Evolutionary conservation across 2,113 vertebrate species (phyloP).

Genomic region (Lepidothrix coronata): DNA sequence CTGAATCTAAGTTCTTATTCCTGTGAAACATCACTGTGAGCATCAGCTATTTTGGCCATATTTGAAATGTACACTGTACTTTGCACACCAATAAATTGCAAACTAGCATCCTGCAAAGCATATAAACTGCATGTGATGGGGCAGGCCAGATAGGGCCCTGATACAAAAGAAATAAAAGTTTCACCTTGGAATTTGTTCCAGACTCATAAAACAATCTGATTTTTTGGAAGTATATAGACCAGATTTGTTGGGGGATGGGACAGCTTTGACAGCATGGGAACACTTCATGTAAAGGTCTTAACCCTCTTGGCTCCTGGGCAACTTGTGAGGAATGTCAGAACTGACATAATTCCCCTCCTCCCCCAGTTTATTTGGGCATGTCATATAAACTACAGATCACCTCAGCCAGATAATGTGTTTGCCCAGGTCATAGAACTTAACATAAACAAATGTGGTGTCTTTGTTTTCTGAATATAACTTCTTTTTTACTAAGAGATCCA

Average conservation of each 20-base stretch:
- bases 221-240: background rate
- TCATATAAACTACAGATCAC: background rate
- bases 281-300: background rate
- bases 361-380: background rate
- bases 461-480: background rate
- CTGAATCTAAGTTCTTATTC: background rate
- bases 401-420: background rate
- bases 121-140: background rate
- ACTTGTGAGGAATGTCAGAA: background rate
- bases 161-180: background rate
- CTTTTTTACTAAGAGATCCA: background rate
- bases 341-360: background rate
- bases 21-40: background rate
- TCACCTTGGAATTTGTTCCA: conserved; percentile 8
- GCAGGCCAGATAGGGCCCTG: background rate
- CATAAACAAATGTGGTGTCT: background rate
- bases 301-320: background rate
- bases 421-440: background rate
- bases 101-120: background rate
- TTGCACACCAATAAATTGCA: background rate
- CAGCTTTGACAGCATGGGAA: background rate
- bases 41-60: background rate
- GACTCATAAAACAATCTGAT: background rate
- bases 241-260: background rate
- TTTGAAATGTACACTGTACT: background rate